A percentile compares a stretch with the other conserved stretches of the same genome.
Conservation (phyloP, 1,140 invertebrate genomes). For the Sitophilus oryzae region DNA sequence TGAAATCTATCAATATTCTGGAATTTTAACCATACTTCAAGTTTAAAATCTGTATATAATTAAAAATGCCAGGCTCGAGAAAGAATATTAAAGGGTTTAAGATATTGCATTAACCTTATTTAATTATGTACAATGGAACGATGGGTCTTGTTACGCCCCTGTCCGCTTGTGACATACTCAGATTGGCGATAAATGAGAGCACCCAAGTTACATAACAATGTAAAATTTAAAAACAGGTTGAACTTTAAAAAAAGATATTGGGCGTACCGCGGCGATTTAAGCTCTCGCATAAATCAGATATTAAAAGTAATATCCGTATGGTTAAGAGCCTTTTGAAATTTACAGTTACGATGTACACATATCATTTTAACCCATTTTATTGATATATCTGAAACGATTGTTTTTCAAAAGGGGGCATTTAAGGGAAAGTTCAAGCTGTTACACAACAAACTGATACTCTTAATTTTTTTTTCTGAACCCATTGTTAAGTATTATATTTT, state of each 20-base stretch:
- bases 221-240: constrained; percentile 17
- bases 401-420: not conserved
- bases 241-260: constrained; percentile 17
- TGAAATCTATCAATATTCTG: no score
- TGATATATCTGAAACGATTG: not conserved
- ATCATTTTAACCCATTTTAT: constrained; percentile 10
- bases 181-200: constrained; percentile 12
- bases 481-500: no score
- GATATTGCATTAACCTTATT: not conserved
- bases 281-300: constrained; percentile 16
- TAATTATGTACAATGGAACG: not conserved
- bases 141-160: constrained; percentile 9
- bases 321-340: constrained; percentile 8
- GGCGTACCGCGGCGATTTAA: constrained; percentile 10
- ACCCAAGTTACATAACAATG: constrained; percentile 15
- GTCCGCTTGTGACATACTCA: constrained; percentile 7
- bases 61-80: no score
- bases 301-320: constrained; percentile 5
- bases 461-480: no score
- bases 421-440: not conserved
- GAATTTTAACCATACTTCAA: no score
- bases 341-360: not conserved
- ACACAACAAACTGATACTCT: no score
- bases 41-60: no score
- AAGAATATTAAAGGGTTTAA: no score